phyloP scores from a whole-genome alignment of 2,113 vertebrate genomes.

The Lucifuga dentata region DNA sequence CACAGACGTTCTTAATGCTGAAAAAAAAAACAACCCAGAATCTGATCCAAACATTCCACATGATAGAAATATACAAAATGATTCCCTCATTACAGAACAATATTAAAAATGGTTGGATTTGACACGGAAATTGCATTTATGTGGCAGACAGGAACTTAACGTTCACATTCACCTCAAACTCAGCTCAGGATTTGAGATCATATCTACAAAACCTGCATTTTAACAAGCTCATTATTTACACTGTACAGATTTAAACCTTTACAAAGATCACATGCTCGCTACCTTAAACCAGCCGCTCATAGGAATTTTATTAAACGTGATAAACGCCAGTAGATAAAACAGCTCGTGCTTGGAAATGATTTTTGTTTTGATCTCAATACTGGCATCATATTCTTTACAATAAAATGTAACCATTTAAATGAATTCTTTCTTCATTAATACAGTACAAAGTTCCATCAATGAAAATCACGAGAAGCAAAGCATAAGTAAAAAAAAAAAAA shows the following conservation, averaged over 20 bases:
- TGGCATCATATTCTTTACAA: no score
- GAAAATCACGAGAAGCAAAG: no score
- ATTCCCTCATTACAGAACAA: constrained; percentile 27
- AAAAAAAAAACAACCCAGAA: constrained; percentile 38
- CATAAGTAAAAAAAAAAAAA: no score
- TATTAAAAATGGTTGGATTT: constrained; percentile 43
- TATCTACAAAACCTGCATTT: constrained; percentile 93
- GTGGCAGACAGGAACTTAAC: constrained; percentile 32
- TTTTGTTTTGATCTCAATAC: no score
- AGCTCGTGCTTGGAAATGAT: constrained; percentile 1
- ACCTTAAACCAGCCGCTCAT: constrained; percentile 83
- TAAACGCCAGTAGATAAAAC: not conserved
- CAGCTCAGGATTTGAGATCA: constrained; percentile 84
- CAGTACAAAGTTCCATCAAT: no score
- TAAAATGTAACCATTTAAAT: no score
- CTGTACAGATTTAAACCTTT: constrained; percentile 91
- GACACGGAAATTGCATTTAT: constrained; percentile 53
- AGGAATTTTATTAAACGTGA: constrained; percentile 83
- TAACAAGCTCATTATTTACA: constrained; percentile 92
- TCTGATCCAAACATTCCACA: constrained; percentile 34
- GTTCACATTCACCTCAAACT: constrained; percentile 67
- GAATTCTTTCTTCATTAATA: no score
- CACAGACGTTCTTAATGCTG: constrained; percentile 83
- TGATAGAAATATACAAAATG: constrained; percentile 51
- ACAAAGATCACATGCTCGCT: constrained; percentile 84